Conservation (phyloP, 2,113 vertebrate species). For the Microtus oregoni region DNA sequence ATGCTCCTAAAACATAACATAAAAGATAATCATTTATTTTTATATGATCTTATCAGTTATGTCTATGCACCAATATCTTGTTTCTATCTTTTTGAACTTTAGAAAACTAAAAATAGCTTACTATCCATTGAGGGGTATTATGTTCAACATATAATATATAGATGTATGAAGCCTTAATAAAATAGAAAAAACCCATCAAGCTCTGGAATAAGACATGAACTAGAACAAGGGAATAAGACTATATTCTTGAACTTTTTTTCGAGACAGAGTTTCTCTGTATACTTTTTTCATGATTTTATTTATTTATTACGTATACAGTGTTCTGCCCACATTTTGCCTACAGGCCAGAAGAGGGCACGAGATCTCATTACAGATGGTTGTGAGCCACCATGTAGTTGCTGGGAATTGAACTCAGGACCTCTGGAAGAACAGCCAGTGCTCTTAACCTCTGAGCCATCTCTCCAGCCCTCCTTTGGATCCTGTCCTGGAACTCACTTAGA, state of each 20-base stretch:
- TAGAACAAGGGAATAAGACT: not conserved
- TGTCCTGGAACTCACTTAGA: too few relatives aligned
- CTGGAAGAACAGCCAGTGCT: too few relatives aligned
- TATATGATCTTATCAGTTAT: conserved; percentile 12
- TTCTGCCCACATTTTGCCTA: too few relatives aligned
- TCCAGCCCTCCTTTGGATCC: too few relatives aligned
- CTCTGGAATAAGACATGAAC: not conserved
- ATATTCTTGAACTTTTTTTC: not conserved
- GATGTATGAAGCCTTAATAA: not conserved
- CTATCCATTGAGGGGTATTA: not conserved
- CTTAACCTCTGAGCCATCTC: too few relatives aligned
- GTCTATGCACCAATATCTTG: not conserved
- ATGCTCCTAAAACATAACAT: conserved; percentile 19
- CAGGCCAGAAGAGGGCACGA: too few relatives aligned
- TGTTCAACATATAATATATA: not conserved
- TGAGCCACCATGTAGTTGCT: too few relatives aligned
- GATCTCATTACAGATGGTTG: too few relatives aligned
- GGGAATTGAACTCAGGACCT: too few relatives aligned
- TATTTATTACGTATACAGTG: too few relatives aligned
- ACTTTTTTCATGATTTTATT: too few relatives aligned
- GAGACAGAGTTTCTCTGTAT: too few relatives aligned
- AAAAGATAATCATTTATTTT: conserved; percentile 54
- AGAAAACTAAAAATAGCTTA: not conserved
- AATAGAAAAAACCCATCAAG: not conserved
- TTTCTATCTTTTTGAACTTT: conserved; percentile 35